These are phyloP conservation scores for Polyploca ridens DNA, from an alignment of 2,888 invertebrate species.

Conservation along the genomic window DNA sequence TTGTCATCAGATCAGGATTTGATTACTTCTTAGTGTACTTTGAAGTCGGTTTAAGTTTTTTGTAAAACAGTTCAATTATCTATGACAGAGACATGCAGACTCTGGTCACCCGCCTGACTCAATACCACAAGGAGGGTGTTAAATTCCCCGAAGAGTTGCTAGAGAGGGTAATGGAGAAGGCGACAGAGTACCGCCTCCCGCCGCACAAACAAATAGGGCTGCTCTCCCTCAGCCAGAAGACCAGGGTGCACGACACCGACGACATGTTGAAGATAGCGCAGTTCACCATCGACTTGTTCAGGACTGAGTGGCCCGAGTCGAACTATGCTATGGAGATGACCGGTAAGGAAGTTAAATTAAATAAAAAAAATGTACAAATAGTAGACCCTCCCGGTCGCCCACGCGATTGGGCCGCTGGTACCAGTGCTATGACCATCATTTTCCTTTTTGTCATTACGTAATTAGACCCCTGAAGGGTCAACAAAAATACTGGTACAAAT, in stretches of 20 bases:
- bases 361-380: no score
- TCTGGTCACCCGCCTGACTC: constrained; percentile 52
- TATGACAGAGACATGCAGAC: constrained; percentile 54
- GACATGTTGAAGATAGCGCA: constrained; percentile 55
- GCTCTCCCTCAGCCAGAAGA: constrained; percentile 52
- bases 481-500: no score
- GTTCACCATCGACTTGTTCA: constrained; percentile 56
- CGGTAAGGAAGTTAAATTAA: constrained; percentile 41
- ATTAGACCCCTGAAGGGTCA: no score
- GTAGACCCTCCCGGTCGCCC: no score
- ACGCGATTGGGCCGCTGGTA: no score
- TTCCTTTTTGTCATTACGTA: no score
- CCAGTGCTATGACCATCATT: no score
- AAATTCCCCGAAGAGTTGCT: constrained; percentile 55
- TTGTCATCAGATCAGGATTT: no score
- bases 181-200: constrained; percentile 46
- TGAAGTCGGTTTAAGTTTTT: no score
- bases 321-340: constrained; percentile 46
- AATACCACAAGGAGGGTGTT: constrained; percentile 65
- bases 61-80: no score
- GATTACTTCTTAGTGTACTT: no score
- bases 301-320: constrained; percentile 56
- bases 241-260: constrained; percentile 36
- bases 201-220: constrained; percentile 63
- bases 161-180: constrained; percentile 45